Evolutionary conservation across 2,888 invertebrate species (phyloP), one percentile per base, ranked within the genome.

Genomic region (Cataglyphis cursor): DNA sequence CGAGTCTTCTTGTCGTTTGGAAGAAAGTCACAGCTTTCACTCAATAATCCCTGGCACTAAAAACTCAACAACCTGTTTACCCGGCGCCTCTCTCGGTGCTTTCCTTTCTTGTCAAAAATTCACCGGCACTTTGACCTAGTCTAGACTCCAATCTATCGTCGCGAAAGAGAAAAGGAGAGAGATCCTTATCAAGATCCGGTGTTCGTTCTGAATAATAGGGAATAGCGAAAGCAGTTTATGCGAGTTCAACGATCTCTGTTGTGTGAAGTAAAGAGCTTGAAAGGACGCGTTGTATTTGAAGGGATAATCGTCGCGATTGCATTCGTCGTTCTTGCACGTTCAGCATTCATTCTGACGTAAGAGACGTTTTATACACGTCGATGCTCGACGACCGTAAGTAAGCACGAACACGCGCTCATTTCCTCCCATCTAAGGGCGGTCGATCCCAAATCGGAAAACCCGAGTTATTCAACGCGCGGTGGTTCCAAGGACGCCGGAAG

Each of bases 391-490:
- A 62, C 31, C 75, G 73, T 64, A 54, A 81, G 54, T 61, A 51
- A 75, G 51, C 62, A 35, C 24, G 51, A 65, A 68, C 76, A 85
- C 81, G 73, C 73, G 18, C 41, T 18, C 18, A 21, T 10, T 72
- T 28, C 35, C 74, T 54, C 18, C 90, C 89, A 85, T 88, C 54
- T 90, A 89, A 68, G 88, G 86, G n/a, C 68, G 75, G 48, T 41
- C 83, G 38, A 76, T 85, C 66, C 86, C 84, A 88, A 91, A 92
- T 90, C 81, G 89, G 88, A 90, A 81, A 88, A 84, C 82, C 3
- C 54, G 62, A 88, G 89, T n/a, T 90, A 89, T 91, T 91, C 92
- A 89, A 82, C 78, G 88, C 91, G 87, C 90, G 87, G 66, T 82
- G 82, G 84, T 87, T 89, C 21, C 68, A 41, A 31, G 10, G 5